Evolutionary conservation across 2,888 invertebrate genomes (phyloP).

Genomic region (Drosophila suboccidentalis): DNA sequence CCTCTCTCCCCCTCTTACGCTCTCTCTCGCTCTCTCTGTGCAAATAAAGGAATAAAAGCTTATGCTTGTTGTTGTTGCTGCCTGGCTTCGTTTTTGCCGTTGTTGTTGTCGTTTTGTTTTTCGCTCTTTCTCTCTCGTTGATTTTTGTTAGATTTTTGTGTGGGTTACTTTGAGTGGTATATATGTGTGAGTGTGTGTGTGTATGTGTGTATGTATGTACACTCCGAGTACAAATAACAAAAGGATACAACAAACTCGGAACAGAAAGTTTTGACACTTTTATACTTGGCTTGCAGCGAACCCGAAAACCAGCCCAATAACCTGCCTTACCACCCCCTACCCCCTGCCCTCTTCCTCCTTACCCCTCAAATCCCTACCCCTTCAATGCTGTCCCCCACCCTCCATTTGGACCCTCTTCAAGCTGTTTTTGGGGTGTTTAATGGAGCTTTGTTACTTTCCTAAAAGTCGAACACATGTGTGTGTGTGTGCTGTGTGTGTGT

Average conservation of each 20-base stretch:
- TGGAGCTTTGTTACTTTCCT: conserved; percentile 59
- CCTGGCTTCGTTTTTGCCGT: conserved; percentile 25
- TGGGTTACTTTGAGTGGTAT: conserved; percentile 35
- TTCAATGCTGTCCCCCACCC: neutral
- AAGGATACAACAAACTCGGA: conserved; percentile 75
- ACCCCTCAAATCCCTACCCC: conserved; percentile 1
- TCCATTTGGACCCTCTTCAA: conserved; percentile 13
- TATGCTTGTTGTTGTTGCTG: conserved; percentile 52
- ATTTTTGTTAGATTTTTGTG: conserved; percentile 50
- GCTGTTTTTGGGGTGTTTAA: conserved; percentile 63
- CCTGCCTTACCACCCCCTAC: conserved; percentile 35
- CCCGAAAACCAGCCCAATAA: conserved; percentile 64
- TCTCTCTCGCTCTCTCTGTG: conserved; percentile 4
- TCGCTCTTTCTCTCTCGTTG: conserved; percentile 21
- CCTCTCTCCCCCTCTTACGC: neutral
- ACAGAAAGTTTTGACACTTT: conserved; percentile 79
- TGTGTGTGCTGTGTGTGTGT: neutral
- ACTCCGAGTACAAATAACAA: conserved; percentile 59
- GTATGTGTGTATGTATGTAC: conserved; percentile 20
- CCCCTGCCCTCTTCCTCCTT: neutral
- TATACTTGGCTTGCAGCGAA: conserved; percentile 76
- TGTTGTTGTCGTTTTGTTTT: conserved; percentile 24
- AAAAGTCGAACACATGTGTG: conserved; percentile 57
- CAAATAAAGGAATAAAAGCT: conserved; percentile 54
- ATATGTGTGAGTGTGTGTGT: conserved; percentile 35